A percentile compares a stretch with the other conserved stretches of the same genome.
Evolutionary conservation across 1,140 invertebrate species (phyloP).

Genomic region (Drosophila kurseongensis): DNA sequence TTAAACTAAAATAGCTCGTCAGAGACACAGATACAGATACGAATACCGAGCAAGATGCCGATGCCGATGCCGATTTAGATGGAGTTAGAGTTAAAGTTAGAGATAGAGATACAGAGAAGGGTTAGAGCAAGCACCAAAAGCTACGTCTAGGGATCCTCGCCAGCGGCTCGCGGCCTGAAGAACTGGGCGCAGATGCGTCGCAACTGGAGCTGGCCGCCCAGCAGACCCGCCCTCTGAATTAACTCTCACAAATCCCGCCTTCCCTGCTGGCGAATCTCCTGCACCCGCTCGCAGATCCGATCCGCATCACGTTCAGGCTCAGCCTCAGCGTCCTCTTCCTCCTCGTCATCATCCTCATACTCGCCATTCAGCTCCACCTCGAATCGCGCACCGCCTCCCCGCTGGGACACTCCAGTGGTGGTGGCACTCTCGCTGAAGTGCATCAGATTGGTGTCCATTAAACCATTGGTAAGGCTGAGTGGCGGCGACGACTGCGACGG

Average conservation of each 20-base stretch:
- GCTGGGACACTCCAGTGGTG: background rate
- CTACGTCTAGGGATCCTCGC: constrained; percentile 18
- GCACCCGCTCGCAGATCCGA: background rate
- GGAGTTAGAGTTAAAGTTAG: background rate
- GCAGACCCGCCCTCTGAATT: constrained; percentile 56
- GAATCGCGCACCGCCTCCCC: background rate
- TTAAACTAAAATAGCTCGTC: constrained; percentile 20
- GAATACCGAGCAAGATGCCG: background rate
- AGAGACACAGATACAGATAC: constrained; percentile 18
- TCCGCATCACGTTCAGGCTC: background rate
- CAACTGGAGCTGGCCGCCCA: constrained; percentile 64
- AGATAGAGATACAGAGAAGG: constrained; percentile 2
- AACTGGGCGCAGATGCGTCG: constrained; percentile 69
- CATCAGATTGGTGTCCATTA: constrained; percentile 89
- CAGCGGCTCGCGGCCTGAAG: constrained; percentile 25
- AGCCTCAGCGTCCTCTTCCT: background rate
- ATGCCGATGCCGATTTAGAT: background rate
- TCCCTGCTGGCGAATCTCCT: constrained; percentile 13
- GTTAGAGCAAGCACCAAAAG: constrained; percentile 2
- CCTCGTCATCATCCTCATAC: background rate
- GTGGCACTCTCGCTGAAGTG: constrained; percentile 87
- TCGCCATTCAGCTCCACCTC: constrained; percentile 62
- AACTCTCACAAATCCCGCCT: constrained; percentile 79
- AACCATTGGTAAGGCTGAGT: constrained; percentile 86
- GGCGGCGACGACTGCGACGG: constrained; percentile 88